Evolutionary conservation across 2,113 vertebrate species (phyloP).

Genomic region (Saccopteryx leptura): DNA sequence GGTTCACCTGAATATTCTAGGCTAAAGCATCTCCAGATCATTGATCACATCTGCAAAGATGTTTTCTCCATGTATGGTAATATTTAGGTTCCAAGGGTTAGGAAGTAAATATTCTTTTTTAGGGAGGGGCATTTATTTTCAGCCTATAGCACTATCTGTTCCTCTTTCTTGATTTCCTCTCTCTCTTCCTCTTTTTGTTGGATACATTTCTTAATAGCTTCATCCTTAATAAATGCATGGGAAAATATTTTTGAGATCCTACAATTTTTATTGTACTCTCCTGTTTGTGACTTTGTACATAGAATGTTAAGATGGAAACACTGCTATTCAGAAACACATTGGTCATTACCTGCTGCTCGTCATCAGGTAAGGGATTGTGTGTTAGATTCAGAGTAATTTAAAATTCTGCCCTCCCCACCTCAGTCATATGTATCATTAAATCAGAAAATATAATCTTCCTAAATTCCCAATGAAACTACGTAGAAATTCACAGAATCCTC

Average conservation of each 20-base stretch:
- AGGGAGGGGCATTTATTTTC: neutral
- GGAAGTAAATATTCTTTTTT: neutral
- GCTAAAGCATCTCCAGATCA: neutral
- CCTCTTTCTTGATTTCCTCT: neutral
- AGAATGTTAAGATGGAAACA: neutral
- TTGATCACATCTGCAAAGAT: neutral
- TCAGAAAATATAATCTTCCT: constrained; percentile 15
- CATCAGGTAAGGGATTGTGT: neutral
- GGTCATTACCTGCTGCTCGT: neutral
- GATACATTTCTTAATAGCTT: neutral
- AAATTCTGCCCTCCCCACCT: neutral
- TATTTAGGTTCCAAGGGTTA: neutral
- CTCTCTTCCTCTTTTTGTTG: neutral
- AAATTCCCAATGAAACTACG: constrained; percentile 38
- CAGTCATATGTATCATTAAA: constrained; percentile 45
- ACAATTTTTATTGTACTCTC: neutral
- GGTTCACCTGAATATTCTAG: neutral
- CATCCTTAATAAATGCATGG: neutral
- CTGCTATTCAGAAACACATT: neutral
- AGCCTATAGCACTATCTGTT: neutral
- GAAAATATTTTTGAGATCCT: neutral
- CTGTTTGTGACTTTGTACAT: neutral
- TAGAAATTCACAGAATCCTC: constrained; percentile 32
- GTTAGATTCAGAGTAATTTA: constrained; percentile 36
- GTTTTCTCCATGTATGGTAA: neutral